Evolutionary conservation across 2,113 vertebrate species (phyloP).

Genomic region (Tetrax tetrax): DNA sequence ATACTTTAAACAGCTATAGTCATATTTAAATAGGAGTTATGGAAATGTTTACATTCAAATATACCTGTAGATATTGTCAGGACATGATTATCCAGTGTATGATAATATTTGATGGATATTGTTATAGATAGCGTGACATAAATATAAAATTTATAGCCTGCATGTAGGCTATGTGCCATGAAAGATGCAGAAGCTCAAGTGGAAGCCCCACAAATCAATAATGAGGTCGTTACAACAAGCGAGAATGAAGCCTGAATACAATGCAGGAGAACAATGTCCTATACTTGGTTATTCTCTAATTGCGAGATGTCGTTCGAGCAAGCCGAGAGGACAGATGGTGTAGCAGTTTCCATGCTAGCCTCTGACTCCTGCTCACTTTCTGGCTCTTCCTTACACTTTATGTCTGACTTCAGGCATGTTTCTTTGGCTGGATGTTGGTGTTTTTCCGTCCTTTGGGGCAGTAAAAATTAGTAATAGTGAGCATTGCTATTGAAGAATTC

Average conservation of each 20-base stretch:
- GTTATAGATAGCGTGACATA: background rate
- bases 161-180: background rate
- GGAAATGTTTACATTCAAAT: background rate
- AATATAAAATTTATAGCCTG: background rate
- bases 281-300: background rate
- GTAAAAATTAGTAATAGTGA: background rate
- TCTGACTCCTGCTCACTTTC: constrained; percentile 51
- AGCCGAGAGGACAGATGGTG: constrained; percentile 53
- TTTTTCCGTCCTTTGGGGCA: background rate
- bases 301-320: constrained; percentile 10
- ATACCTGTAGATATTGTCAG: background rate
- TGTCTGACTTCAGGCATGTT: background rate
- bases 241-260: background rate
- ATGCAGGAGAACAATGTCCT: constrained; percentile 17
- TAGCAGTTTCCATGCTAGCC: constrained; percentile 19
- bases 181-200: background rate
- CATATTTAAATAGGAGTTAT: constrained; percentile 19
- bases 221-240: background rate
- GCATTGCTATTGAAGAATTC: background rate
- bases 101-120: background rate
- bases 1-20: background rate
- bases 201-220: constrained; percentile 14
- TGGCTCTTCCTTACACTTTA: constrained; percentile 41
- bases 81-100: background rate
- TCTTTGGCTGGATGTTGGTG: background rate